phyloP scores from a whole-genome alignment of 2,113 vertebrate species.

The Odontophorus gujanensis region DNA sequence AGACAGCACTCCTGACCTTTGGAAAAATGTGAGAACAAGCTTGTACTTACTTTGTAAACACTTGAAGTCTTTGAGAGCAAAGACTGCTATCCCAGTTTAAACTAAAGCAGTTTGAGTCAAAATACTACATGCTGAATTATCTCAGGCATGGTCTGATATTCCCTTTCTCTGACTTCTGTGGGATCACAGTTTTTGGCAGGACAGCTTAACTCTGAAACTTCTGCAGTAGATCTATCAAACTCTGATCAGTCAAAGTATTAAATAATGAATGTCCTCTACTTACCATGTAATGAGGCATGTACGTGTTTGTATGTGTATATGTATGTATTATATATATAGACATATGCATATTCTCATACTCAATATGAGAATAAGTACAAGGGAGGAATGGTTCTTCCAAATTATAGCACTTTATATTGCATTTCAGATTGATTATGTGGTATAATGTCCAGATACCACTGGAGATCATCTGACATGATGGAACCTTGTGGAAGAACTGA shows the following conservation, averaged over 20 bases:
- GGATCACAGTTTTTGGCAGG: not conserved
- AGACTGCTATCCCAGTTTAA: not conserved
- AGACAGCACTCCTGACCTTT: not conserved
- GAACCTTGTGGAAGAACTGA: not conserved
- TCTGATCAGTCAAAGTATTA: not conserved
- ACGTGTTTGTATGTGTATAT: too few relatives aligned
- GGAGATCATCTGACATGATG: not conserved
- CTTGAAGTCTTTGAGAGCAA: not conserved
- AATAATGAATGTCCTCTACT: not conserved
- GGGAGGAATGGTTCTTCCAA: not conserved
- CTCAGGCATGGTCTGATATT: not conserved
- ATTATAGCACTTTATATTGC: not conserved
- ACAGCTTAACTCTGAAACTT: not conserved
- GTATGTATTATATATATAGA: too few relatives aligned
- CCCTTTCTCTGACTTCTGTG: not conserved
- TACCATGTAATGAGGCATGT: not conserved
- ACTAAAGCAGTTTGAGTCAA: accelerated
- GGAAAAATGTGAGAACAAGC: not conserved
- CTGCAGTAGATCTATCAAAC: not conserved
- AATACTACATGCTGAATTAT: accelerated
- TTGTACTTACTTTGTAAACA: not conserved
- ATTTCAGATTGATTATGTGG: not conserved
- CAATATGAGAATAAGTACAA: not conserved
- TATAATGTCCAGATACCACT: not conserved
- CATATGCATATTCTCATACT: not conserved